phyloP scores from a whole-genome alignment of 2,113 vertebrate genomes.

The Dipodomys ordii region DNA sequence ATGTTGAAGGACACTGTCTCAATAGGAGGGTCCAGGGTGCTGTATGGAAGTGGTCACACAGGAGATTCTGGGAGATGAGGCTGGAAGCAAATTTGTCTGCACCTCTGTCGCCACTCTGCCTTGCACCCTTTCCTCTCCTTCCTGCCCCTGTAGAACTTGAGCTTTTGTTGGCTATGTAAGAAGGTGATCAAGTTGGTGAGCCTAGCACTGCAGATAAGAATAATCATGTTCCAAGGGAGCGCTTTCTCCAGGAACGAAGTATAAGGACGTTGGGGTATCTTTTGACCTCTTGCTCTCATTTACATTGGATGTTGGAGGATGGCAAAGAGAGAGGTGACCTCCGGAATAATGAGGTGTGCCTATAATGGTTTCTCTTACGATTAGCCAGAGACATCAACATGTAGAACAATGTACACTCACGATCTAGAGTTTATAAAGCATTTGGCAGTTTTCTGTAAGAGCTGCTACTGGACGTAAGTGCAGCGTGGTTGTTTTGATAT shows the following conservation, averaged over 20 bases:
- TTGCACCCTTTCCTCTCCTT: not conserved
- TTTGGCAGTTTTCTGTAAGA: not conserved
- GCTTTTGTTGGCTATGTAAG: not conserved
- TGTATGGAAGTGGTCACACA: not conserved
- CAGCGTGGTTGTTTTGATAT: not conserved
- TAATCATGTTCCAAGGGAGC: not conserved
- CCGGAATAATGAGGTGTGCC: not conserved
- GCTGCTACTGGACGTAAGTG: not conserved
- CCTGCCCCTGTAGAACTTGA: not conserved
- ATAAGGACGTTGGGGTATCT: not conserved
- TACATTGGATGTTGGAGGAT: not conserved
- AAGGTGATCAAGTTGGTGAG: not conserved
- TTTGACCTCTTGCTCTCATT: not conserved
- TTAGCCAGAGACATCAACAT: not conserved
- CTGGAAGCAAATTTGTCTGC: not conserved
- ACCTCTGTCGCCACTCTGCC: not conserved
- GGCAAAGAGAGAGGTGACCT: not conserved
- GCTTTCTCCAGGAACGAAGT: not conserved
- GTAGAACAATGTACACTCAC: not conserved
- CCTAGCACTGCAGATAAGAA: constrained; percentile 6
- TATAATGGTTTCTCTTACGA: not conserved
- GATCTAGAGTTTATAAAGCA: constrained; percentile 6
- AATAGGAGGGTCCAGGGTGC: not conserved
- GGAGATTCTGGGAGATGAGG: not conserved
- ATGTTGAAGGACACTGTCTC: too few species aligned